Base-by-base conservation (phyloP, 2,797 vertebrate genomes). In the Carapus acus region DNA sequence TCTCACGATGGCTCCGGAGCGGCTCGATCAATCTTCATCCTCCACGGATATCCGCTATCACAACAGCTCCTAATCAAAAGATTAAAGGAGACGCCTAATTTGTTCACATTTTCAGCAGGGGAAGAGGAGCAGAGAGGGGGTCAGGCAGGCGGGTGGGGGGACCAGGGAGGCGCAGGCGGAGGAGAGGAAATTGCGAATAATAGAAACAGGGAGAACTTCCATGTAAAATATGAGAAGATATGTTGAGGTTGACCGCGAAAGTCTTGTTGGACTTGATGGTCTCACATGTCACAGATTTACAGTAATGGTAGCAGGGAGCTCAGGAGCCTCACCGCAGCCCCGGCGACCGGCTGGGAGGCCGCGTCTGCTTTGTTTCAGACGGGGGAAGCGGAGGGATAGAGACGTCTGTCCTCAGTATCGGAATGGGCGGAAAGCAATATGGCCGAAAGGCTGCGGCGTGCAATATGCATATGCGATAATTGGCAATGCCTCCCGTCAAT, bases 11-110 rank as follows among this genome's bases (percentile, higher is more conserved):
- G 64, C 58, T 64, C 69, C 65, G 66, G 65, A 68, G 57, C 46
- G 78, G 65, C 2, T 79, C 77, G 71, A 79, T 88, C 81, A 83
- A 81, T 84, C 85, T 73, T 77, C 71, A 54, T 81, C 62, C 46
- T 78, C 58, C 58, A 70, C 3, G 61, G 71, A 73, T 78, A 82
- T 77, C 69, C 63, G 66, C 80, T 81, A 80, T 83, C 73, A 83
- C 69, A 85, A 83, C 78, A 80, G 39, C 56, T 56, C 59, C 80
- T 62, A 83, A 85, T 80, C 78, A 78, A 51, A 64, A 77, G 71
- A 82, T 79, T 77, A 81, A 84, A 86, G 78, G 53, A 72, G 52
- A 64, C 55, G 59, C 54, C 67, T 59, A 77, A 83, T 86, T 81
- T 80, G 74, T 71, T 58, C 46, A 57, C 56, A 74, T 75, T 69